Conservation (phyloP, 2,113 vertebrate species). For the Nettapus auritus region DNA sequence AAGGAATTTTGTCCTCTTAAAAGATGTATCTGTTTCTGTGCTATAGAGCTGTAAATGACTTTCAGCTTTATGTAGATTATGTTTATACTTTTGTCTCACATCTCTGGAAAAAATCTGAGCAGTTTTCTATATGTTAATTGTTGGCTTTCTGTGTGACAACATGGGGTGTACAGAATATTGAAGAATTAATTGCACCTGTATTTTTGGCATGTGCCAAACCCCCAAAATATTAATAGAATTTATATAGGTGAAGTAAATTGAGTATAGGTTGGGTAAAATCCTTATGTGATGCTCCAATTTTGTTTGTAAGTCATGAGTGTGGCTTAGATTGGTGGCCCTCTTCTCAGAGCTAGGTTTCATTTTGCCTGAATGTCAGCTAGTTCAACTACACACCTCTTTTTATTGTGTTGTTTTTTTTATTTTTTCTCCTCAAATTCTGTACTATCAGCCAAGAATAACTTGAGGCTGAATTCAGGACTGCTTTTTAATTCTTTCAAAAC, state of each 20-base stretch:
- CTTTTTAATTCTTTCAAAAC: conserved; percentile 34
- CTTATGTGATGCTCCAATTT: background rate
- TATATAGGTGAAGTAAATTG: background rate
- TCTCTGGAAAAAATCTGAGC: background rate
- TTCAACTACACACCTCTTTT: background rate
- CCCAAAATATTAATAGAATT: background rate
- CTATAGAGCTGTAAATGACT: background rate
- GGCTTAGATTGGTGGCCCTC: background rate
- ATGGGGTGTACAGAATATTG: background rate
- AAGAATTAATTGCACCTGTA: background rate
- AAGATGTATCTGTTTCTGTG: background rate
- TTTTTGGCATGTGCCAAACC: background rate
- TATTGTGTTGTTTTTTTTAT: background rate
- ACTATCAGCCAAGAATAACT: conserved; percentile 19
- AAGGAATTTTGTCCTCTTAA: background rate
- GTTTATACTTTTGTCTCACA: background rate
- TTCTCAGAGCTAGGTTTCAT: background rate
- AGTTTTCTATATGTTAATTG: background rate
- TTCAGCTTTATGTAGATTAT: background rate
- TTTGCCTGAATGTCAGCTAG: background rate
- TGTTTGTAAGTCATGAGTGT: background rate
- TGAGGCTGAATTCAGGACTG: background rate
- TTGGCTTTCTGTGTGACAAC: background rate
- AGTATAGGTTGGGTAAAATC: background rate
- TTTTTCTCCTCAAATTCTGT: background rate